phyloP scores from a whole-genome alignment of 2,113 vertebrate species.

The Notothenia coriiceps region DNA sequence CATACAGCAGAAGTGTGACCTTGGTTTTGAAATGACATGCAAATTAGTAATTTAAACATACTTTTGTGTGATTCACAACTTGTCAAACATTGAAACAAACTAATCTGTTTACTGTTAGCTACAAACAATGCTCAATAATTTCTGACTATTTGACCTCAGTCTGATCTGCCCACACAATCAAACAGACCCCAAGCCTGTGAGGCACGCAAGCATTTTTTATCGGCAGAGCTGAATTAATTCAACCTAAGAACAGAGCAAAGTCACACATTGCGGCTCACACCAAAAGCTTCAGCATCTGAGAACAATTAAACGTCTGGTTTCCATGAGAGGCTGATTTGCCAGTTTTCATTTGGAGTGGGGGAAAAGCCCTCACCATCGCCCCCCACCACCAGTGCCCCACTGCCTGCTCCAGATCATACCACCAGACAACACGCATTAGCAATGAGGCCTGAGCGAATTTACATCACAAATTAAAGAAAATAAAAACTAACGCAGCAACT shows the following conservation, averaged over 20 bases:
- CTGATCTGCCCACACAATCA: conserved; percentile 22
- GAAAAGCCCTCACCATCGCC: conserved; percentile 19
- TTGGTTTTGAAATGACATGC: conserved; percentile 1
- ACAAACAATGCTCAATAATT: conserved; percentile 26
- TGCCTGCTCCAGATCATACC: conserved; percentile 59
- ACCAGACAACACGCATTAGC: conserved; percentile 66
- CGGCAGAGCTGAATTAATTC: conserved; percentile 72
- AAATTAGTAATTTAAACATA: conserved; percentile 11
- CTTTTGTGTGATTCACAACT: conserved; percentile 19
- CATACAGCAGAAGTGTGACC: not conserved
- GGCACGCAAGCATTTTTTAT: conserved; percentile 71
- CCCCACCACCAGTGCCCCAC: conserved; percentile 32
- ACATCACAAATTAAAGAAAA: conserved; percentile 58
- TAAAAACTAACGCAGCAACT: conserved; percentile 46
- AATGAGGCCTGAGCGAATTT: conserved; percentile 49
- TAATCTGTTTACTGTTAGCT: conserved; percentile 28
- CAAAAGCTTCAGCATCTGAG: conserved; percentile 79
- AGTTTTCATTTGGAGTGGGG: conserved; percentile 71
- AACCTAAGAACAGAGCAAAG: conserved; percentile 66
- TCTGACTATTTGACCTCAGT: conserved; percentile 19
- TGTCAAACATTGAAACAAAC: conserved; percentile 17
- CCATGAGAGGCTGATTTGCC: conserved; percentile 78
- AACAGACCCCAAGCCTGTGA: conserved; percentile 39
- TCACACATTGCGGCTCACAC: conserved; percentile 72
- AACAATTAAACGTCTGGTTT: conserved; percentile 84